A percentile compares a stretch with the other conserved stretches of the same genome.
Evolutionary conservation across 2,113 vertebrate genomes (phyloP).

Genomic region (Struthidea cinerea): DNA sequence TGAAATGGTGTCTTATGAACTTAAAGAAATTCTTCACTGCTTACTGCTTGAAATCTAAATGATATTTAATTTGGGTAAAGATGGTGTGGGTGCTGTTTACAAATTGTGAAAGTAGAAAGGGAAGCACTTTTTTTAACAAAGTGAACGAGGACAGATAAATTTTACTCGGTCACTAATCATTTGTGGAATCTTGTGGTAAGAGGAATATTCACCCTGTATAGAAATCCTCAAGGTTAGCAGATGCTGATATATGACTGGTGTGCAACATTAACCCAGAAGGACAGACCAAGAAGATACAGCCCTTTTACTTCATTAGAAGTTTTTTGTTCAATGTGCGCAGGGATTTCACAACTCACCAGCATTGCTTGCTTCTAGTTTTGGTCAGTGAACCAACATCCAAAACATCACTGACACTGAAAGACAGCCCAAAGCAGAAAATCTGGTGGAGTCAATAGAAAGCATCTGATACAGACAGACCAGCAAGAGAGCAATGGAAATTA

Average conservation of each 20-base stretch:
- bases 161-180: background rate
- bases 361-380: background rate
- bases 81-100: background rate
- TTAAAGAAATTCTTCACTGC: background rate
- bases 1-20: background rate
- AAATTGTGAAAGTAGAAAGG: background rate
- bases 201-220: background rate
- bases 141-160: background rate
- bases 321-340: background rate
- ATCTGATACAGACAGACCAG: background rate
- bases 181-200: background rate
- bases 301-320: background rate
- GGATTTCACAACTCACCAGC: background rate
- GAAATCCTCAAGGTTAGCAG: background rate
- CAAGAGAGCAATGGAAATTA: background rate
- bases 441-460: background rate
- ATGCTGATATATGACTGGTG: background rate
- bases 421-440: background rate
- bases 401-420: background rate
- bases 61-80: background rate
- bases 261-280: background rate
- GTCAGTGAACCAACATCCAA: background rate
- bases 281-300: background rate
- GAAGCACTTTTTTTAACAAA: background rate
- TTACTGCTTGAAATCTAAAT: background rate